phyloP scores from a whole-genome alignment of 1,140 invertebrate species.

The Triops cancriformis region DNA sequence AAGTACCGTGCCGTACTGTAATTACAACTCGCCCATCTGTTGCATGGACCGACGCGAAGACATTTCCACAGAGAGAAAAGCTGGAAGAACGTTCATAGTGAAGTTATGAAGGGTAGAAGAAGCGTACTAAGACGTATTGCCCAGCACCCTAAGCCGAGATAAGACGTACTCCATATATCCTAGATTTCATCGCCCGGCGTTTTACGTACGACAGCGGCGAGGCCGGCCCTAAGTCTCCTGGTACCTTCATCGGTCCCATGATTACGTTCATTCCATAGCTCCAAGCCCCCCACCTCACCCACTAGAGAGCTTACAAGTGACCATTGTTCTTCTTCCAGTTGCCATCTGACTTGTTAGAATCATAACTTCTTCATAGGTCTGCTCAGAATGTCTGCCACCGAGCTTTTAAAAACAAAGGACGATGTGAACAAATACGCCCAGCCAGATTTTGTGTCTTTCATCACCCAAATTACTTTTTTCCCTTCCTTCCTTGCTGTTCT shows the following conservation, averaged over 20 bases:
- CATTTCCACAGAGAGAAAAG: not conserved
- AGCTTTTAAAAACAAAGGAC: not conserved
- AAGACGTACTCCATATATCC: not conserved
- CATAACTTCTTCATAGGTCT: not conserved
- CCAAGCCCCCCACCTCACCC: not conserved
- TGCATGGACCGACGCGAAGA: not conserved
- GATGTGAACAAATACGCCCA: too few species aligned
- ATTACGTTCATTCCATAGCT: not conserved
- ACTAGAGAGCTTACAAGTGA: not conserved
- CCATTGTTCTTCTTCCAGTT: not conserved
- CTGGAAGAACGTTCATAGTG: not conserved
- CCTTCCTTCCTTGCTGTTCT: not conserved
- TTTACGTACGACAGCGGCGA: not conserved
- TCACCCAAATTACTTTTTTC: too few species aligned
- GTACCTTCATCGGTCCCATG: constrained; percentile 3
- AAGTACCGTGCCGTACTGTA: not conserved
- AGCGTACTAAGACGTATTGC: too few species aligned
- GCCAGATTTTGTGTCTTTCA: too few species aligned
- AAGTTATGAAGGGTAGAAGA: not conserved
- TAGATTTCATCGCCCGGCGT: not conserved
- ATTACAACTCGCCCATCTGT: constrained; percentile 9
- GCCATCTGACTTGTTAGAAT: not conserved
- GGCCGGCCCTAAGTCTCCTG: not conserved
- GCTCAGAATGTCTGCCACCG: not conserved
- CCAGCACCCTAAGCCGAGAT: too few species aligned